Evolutionary conservation across 1,140 invertebrate species (phyloP).

Genomic region (Spodoptera frugiperda): DNA sequence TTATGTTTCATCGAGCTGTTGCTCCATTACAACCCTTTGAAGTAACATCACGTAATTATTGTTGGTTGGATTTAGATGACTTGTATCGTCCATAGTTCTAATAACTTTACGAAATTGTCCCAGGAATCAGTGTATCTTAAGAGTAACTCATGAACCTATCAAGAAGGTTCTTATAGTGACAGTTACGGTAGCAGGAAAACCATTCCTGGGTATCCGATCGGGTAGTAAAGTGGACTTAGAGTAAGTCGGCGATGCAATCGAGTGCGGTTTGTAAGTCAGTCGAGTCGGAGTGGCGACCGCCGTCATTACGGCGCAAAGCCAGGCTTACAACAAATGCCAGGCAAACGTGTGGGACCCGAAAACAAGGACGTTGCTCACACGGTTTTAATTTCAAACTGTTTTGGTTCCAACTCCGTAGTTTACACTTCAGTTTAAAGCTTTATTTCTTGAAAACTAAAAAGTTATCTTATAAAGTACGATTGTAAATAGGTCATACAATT

Average conservation of each 20-base stretch:
- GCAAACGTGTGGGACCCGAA: neutral
- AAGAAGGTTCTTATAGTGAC: too few species aligned
- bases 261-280: slow-evolving; percentile 27
- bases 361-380: neutral
- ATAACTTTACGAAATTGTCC: too few species aligned
- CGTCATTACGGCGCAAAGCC: slow-evolving; percentile 4
- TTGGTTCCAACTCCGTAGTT: neutral
- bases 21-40: too few species aligned
- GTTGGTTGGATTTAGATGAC: too few species aligned
- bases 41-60: too few species aligned
- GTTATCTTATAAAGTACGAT: too few species aligned
- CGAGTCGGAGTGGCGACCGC: neutral
- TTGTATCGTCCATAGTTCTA: too few species aligned
- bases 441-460: too few species aligned
- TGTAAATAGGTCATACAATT: neutral
- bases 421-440: neutral
- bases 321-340: neutral
- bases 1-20: too few species aligned
- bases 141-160: neutral
- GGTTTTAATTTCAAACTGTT: neutral
- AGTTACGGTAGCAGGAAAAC: neutral
- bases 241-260: slow-evolving; percentile 18
- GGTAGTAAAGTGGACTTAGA: slow-evolving; percentile 26
- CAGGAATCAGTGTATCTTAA: too few species aligned
- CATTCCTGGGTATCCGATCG: slow-evolving; percentile 8